A percentile compares a stretch with the other conserved stretches of the same genome.
phyloP scores from a whole-genome alignment of 1,140 invertebrate species.

The Proctacanthus coquilletti region DNA sequence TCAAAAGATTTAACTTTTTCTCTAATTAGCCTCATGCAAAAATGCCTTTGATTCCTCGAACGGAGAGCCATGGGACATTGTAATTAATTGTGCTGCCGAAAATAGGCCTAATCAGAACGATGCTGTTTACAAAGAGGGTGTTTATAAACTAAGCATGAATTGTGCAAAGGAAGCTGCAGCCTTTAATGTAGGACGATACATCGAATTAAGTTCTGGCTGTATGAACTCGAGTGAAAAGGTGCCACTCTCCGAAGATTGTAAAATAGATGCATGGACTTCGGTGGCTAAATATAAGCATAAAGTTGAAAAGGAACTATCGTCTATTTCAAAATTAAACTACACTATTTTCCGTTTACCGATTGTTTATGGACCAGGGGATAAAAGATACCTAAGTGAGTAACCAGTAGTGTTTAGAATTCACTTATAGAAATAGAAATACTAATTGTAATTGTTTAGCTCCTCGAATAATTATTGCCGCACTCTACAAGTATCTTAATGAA shows the following conservation, averaged over 20 bases:
- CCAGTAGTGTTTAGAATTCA: slow-evolving; percentile 2
- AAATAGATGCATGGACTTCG: slow-evolving; percentile 65
- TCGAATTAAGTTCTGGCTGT: slow-evolving; percentile 75
- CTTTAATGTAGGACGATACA: slow-evolving; percentile 48
- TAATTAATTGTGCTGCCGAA: slow-evolving; percentile 81
- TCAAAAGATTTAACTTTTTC: slow-evolving; percentile 7
- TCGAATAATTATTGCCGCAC: slow-evolving; percentile 65
- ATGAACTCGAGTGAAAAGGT: slow-evolving; percentile 64
- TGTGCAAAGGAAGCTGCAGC: slow-evolving; percentile 63
- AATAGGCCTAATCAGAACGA: slow-evolving; percentile 77
- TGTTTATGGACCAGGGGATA: slow-evolving; percentile 75
- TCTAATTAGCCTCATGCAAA: slow-evolving; percentile 53
- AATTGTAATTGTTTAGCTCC: slow-evolving; percentile 41
- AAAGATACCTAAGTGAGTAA: slow-evolving; percentile 59
- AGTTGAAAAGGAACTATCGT: slow-evolving; percentile 63
- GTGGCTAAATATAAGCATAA: slow-evolving; percentile 68
- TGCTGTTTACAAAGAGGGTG: slow-evolving; percentile 78
- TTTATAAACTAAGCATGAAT: slow-evolving; percentile 65
- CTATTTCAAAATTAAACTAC: slow-evolving; percentile 46
- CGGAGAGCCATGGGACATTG: slow-evolving; percentile 48
- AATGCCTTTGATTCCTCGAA: slow-evolving; percentile 46
- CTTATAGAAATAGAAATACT: slow-evolving; percentile 9
- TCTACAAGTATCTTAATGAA: slow-evolving; percentile 75
- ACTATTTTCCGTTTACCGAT: slow-evolving; percentile 69
- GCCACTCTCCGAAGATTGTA: slow-evolving; percentile 57